These are phyloP conservation scores for Callaeas wilsoni DNA, from an alignment of 2,113 vertebrate species.

Conservation along the genomic window DNA sequence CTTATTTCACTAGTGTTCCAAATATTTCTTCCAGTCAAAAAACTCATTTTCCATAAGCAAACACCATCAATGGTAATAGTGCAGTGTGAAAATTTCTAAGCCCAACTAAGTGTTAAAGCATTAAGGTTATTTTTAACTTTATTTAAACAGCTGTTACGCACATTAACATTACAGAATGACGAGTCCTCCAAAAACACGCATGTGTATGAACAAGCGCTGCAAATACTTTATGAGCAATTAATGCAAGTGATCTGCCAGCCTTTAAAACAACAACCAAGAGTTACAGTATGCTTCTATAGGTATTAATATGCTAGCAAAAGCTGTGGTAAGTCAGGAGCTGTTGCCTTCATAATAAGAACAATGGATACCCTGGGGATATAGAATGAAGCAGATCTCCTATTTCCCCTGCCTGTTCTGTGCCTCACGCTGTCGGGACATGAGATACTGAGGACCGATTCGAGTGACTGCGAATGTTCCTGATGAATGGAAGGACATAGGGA, in stretches of 20 bases:
- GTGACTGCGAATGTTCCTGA: constrained; percentile 30
- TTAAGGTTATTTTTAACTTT: constrained; percentile 22
- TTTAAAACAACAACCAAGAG: not conserved
- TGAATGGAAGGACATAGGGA: constrained; percentile 12
- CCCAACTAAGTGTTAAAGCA: not conserved
- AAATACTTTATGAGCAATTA: not conserved
- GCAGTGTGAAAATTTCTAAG: not conserved
- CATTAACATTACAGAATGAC: not conserved
- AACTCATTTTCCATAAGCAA: not conserved
- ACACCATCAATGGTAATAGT: not conserved
- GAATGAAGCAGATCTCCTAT: constrained; percentile 33
- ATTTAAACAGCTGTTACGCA: not conserved
- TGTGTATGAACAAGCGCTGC: not conserved
- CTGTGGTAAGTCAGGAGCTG: not conserved
- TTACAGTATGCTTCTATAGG: not conserved
- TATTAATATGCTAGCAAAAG: constrained; percentile 12
- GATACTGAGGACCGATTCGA: not conserved
- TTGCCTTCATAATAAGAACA: constrained; percentile 3
- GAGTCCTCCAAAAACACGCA: not conserved
- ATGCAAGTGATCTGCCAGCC: not conserved
- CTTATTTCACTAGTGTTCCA: not conserved
- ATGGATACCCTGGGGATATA: constrained; percentile 27
- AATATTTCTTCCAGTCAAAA: not conserved
- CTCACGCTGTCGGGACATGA: not conserved
- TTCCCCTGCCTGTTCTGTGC: constrained; percentile 40